These are phyloP conservation scores for Philopedon plagiatum DNA, from an alignment of 2,888 invertebrate species.

Conservation along the genomic window DNA sequence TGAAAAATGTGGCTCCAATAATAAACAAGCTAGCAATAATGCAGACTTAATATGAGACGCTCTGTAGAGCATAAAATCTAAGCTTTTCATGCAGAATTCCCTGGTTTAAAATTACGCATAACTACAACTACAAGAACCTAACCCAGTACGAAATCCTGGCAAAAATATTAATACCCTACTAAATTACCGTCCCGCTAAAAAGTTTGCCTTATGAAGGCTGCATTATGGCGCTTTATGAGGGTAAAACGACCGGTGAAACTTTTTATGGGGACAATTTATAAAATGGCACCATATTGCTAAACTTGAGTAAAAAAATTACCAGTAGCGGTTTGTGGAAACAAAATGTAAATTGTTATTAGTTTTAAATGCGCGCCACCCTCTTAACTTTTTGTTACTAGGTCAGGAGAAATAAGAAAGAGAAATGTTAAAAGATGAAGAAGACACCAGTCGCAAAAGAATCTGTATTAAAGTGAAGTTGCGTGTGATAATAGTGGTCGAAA, in stretches of 20 bases:
- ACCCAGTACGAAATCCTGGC: conserved; percentile 33
- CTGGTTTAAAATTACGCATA: conserved; percentile 11
- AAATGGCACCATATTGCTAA: conserved; percentile 42
- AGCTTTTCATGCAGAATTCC: background rate
- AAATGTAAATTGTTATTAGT: background rate
- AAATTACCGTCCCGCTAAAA: conserved; percentile 47
- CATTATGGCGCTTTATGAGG: conserved; percentile 49
- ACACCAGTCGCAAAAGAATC: too few relatives aligned
- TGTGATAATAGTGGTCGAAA: too few relatives aligned
- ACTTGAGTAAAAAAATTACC: conserved; percentile 18
- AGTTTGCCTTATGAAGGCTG: conserved; percentile 44
- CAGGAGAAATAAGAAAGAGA: too few relatives aligned
- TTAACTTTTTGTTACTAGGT: background rate
- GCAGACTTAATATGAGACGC: too few relatives aligned
- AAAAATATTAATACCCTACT: conserved; percentile 43
- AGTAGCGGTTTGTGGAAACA: conserved; percentile 4
- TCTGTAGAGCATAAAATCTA: too few relatives aligned
- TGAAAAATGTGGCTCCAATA: too few relatives aligned
- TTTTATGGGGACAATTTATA: conserved; percentile 45
- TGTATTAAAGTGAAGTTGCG: too few relatives aligned
- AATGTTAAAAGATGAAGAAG: too few relatives aligned
- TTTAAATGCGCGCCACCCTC: background rate
- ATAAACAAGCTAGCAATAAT: too few relatives aligned
- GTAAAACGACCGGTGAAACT: conserved; percentile 47
- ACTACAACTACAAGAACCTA: conserved; percentile 18